phyloP scores from a whole-genome alignment of 2,113 vertebrate genomes.

The Xenotilapia leptura region DNA sequence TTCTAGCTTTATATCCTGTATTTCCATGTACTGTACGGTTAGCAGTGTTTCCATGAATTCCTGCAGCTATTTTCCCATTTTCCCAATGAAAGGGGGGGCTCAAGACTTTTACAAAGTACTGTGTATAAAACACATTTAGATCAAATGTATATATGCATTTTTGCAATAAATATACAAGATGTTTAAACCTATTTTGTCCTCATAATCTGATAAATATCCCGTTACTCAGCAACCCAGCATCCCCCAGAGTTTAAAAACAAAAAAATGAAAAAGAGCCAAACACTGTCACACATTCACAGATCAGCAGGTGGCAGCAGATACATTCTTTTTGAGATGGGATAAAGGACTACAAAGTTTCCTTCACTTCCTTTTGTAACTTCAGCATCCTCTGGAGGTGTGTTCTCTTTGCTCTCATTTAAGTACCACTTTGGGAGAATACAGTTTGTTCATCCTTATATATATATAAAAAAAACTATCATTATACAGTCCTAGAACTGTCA shows the following conservation, averaged over 20 bases:
- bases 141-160: not conserved
- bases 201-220: not conserved
- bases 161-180: not conserved
- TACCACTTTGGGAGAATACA: not conserved
- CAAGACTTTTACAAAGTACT: not conserved
- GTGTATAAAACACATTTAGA: not conserved
- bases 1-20: not conserved
- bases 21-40: not conserved
- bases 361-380: not conserved
- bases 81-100: not conserved
- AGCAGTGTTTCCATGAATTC: not conserved
- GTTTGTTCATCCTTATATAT: not conserved
- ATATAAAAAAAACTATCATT: not conserved
- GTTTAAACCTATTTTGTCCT: not conserved
- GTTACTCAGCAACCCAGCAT: not conserved
- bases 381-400: not conserved
- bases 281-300: not conserved
- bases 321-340: not conserved
- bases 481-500: not conserved
- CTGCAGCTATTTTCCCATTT: not conserved
- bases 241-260: not conserved
- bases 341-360: not conserved
- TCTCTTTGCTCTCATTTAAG: not conserved
- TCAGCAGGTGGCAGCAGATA: slow-evolving; percentile 39
- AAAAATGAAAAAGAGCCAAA: not conserved